phyloP scores from a whole-genome alignment of 30 jellyfish, hydroid and myxozoan species.

The Mastigias papua region DNA sequence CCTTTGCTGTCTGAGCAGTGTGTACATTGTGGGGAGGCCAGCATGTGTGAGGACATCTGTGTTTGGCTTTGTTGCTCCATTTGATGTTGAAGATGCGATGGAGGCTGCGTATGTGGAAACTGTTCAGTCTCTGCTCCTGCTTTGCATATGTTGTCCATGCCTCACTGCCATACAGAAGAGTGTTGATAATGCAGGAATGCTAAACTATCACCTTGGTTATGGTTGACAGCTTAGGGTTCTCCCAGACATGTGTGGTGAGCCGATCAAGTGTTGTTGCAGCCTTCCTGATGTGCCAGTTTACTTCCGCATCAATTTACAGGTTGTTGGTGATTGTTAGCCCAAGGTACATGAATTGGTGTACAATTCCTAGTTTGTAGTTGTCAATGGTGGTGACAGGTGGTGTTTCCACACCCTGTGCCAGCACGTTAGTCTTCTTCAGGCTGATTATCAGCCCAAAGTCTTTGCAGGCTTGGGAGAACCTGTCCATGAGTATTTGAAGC shows the following conservation, averaged over 20 bases:
- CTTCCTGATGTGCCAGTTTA: neutral
- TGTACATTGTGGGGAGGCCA: neutral
- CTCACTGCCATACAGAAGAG: conserved; percentile 12
- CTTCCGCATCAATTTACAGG: conserved; percentile 1
- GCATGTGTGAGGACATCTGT: neutral
- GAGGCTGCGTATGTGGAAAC: conserved; percentile 9
- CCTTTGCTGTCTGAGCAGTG: neutral
- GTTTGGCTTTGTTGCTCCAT: neutral
- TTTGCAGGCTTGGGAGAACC: conserved; percentile 18
- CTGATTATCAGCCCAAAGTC: conserved; percentile 34
- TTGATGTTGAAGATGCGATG: neutral
- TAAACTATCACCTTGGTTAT: neutral
- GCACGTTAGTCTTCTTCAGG: conserved; percentile 18
- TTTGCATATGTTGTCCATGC: conserved; percentile 9
- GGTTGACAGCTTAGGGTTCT: neutral
- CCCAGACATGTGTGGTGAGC: conserved; percentile 4
- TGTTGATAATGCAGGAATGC: neutral
- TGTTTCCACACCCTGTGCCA: conserved; percentile 7
- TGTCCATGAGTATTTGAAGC: neutral
- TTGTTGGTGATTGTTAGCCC: conserved; percentile 7
- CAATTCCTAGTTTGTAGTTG: neutral
- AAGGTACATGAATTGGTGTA: conserved; percentile 4
- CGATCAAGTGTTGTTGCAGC: conserved; percentile 7
- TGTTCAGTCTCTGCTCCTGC: conserved; percentile 16
- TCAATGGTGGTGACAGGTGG: neutral